A percentile compares a stretch with the other conserved stretches of the same genome.
Conservation (phyloP, 2,797 vertebrate species). For the Bradypus variegatus region DNA sequence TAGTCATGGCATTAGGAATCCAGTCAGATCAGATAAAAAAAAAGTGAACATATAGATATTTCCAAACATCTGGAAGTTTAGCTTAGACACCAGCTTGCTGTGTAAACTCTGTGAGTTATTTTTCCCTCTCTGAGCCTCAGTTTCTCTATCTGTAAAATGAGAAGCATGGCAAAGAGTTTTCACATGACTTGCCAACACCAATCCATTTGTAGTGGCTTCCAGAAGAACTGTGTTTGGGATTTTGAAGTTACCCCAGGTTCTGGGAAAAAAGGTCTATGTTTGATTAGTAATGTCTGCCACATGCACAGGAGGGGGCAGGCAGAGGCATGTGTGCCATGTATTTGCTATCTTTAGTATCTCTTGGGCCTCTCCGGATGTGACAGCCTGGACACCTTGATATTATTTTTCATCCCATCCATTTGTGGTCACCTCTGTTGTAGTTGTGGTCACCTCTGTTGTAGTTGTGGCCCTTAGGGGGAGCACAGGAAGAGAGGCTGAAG, state of each 20-base stretch:
- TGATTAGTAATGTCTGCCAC: conserved; percentile 38
- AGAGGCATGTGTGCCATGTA: neutral
- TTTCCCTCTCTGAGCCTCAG: neutral
- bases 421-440: conserved; percentile 1
- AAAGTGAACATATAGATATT: neutral
- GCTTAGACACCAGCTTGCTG: neutral
- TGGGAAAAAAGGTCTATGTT: neutral
- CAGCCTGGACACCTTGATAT: neutral
- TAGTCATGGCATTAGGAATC: neutral
- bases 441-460: too few relatives aligned
- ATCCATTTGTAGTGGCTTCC: neutral
- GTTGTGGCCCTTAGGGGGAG: neutral
- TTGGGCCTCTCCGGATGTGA: neutral
- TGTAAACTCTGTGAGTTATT: neutral
- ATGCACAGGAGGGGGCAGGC: neutral
- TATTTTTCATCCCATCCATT: conserved; percentile 19
- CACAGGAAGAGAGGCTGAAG: neutral
- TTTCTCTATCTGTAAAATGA: neutral
- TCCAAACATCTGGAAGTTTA: neutral
- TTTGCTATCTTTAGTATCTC: neutral
- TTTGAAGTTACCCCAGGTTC: neutral
- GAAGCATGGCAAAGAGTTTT: neutral
- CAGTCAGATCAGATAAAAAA: neutral
- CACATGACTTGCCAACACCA: neutral
- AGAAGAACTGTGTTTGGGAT: neutral